Evolutionary conservation across 2,888 invertebrate genomes (phyloP).

Genomic region (Mesopsocus fuscifrons): DNA sequence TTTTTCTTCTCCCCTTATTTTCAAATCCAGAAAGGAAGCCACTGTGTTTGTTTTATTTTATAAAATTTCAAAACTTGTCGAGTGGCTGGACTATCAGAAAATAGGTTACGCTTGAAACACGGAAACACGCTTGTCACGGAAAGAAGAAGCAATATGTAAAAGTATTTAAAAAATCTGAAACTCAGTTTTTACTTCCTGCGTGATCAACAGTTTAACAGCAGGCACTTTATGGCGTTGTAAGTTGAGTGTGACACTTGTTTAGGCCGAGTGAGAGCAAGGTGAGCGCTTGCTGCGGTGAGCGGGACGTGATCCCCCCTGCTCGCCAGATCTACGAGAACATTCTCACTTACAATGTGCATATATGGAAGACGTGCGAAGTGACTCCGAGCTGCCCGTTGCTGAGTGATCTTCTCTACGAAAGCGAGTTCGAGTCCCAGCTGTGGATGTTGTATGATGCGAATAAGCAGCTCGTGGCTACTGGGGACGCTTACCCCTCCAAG

Average conservation of each 20-base stretch:
- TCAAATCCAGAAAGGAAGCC: neutral
- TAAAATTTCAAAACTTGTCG: too few species aligned
- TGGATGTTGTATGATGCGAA: slow-evolving; percentile 90
- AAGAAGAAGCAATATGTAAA: slow-evolving; percentile 1
- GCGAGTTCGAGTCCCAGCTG: slow-evolving; percentile 87
- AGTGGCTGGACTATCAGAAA: too few species aligned
- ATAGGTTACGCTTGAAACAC: too few species aligned
- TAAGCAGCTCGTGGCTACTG: slow-evolving; percentile 68
- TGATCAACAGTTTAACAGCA: too few species aligned
- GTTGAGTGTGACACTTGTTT: slow-evolving; percentile 21
- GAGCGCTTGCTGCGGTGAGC: slow-evolving; percentile 43
- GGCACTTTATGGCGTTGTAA: slow-evolving; percentile 1
- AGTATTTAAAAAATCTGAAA: neutral
- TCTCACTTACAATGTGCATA: slow-evolving; percentile 69
- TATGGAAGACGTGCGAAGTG: slow-evolving; percentile 66
- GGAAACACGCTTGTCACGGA: too few species aligned
- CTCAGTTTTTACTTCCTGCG: slow-evolving; percentile 3
- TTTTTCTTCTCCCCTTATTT: neutral
- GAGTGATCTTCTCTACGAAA: slow-evolving; percentile 81
- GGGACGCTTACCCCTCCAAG: slow-evolving; percentile 77
- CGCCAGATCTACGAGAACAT: slow-evolving; percentile 82
- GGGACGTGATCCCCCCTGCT: slow-evolving; percentile 73
- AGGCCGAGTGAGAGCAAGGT: slow-evolving; percentile 72
- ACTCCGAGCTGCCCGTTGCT: slow-evolving; percentile 60
- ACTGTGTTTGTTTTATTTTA: too few species aligned